These are phyloP conservation scores for Halcyon badia DNA, from an alignment of 2,797 vertebrate species.

Conservation along the genomic window DNA sequence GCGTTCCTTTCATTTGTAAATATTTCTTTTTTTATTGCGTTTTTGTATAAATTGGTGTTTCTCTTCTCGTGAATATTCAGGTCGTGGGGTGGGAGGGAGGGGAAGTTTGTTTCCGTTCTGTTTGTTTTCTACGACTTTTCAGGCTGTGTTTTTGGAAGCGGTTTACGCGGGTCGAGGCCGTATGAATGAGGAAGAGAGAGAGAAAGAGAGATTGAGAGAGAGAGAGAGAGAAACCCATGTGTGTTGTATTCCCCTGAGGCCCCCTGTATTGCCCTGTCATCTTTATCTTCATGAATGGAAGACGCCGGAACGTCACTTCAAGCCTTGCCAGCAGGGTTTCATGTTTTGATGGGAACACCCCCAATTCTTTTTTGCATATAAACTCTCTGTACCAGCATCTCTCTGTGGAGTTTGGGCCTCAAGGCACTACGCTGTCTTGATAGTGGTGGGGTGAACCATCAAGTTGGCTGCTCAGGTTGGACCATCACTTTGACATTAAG, in stretches of 20 bases:
- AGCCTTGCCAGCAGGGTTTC: constrained; percentile 74
- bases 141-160: constrained; percentile 71
- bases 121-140: constrained; percentile 77
- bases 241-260: constrained; percentile 25
- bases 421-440: constrained; percentile 69
- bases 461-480: constrained; percentile 76
- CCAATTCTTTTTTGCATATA: constrained; percentile 68
- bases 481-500: constrained; percentile 71
- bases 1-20: constrained; percentile 86
- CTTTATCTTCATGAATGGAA: constrained; percentile 70
- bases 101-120: constrained; percentile 73
- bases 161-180: constrained; percentile 72
- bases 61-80: constrained; percentile 84
- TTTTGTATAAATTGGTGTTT: constrained; percentile 86
- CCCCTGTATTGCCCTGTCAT: constrained; percentile 54
- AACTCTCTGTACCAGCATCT: constrained; percentile 73
- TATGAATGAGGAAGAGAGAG: constrained; percentile 39
- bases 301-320: constrained; percentile 55
- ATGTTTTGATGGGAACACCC: constrained; percentile 69
- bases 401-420: constrained; percentile 70
- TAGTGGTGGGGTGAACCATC: constrained; percentile 72
- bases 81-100: constrained; percentile 77
- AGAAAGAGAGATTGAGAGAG: neutral
- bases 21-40: constrained; percentile 86
- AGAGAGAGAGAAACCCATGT: constrained; percentile 58